phyloP scores from a whole-genome alignment of 92 coral and sea anemone genomes.

The Phenganax subtilis region DNA sequence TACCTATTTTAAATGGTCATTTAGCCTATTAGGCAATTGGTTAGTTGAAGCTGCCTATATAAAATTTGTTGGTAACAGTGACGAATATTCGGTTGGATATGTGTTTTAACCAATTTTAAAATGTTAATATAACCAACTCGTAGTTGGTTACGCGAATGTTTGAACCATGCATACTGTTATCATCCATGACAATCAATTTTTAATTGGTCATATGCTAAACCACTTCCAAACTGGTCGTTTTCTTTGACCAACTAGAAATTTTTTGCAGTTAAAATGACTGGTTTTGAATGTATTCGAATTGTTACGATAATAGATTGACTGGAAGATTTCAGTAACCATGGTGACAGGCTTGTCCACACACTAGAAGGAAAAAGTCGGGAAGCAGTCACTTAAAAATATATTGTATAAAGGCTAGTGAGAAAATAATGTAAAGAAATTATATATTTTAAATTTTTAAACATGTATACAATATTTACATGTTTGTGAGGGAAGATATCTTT shows the following conservation, averaged over 20 bases:
- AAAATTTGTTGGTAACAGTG: neutral
- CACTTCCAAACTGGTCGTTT: too few species aligned
- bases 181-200: neutral
- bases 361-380: too few species aligned
- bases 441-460: neutral
- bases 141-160: neutral
- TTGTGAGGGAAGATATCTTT: neutral
- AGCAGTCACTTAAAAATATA: neutral
- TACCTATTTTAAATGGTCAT: neutral
- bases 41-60: neutral
- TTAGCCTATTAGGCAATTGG: neutral
- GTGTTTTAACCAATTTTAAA: neutral
- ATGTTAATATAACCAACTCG: neutral
- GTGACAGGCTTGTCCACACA: too few species aligned
- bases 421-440: neutral
- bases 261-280: neutral
- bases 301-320: too few species aligned
- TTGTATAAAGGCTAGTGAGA: neutral
- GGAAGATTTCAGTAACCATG: too few species aligned
- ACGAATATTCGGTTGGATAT: neutral
- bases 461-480: neutral
- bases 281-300: too few species aligned
- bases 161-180: too few species aligned
- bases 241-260: neutral
- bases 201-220: neutral